A percentile compares a stretch with the other conserved stretches of the same genome.
Evolutionary conservation across 2,797 vertebrate genomes (phyloP).

Genomic region (Macropodus opercularis): DNA sequence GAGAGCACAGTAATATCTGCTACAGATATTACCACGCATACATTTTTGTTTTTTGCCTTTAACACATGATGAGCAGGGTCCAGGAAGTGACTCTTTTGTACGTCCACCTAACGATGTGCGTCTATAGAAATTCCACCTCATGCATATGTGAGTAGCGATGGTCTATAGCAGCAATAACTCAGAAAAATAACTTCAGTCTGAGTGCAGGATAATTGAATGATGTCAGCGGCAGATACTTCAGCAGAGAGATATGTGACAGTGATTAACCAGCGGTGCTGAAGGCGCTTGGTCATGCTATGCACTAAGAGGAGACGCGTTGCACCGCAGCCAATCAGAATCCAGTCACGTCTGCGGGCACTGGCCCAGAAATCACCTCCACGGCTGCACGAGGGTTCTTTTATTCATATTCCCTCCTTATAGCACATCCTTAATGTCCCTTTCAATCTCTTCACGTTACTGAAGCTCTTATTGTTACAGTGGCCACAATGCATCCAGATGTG

Average conservation of each 20-base stretch:
- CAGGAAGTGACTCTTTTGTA: not conserved
- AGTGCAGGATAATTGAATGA: conserved; percentile 34
- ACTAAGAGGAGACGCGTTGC: not conserved
- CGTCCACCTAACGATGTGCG: not conserved
- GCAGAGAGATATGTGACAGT: conserved; percentile 21
- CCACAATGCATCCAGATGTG: conserved; percentile 27
- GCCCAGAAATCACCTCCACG: conserved; percentile 45
- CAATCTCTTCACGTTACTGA: conserved; percentile 50
- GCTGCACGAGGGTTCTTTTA: conserved; percentile 15
- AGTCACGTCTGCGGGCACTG: conserved; percentile 10
- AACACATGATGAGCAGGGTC: no score
- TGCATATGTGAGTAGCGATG: conserved; percentile 11
- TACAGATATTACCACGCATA: no score
- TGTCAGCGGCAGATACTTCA: conserved; percentile 16
- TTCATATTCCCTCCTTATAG: conserved; percentile 36
- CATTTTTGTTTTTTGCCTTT: no score
- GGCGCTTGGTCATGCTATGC: conserved; percentile 4
- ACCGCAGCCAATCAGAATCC: conserved; percentile 36
- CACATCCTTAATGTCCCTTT: conserved; percentile 51
- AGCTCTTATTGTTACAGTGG: conserved; percentile 19
- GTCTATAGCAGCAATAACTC: conserved; percentile 25
- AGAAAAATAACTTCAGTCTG: conserved; percentile 14
- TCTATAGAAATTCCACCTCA: not conserved
- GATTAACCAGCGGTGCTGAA: conserved; percentile 35
- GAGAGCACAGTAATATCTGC: no score